Conservation (phyloP, 2,888 invertebrate genomes). For the Amphipyra tragopoginis region DNA sequence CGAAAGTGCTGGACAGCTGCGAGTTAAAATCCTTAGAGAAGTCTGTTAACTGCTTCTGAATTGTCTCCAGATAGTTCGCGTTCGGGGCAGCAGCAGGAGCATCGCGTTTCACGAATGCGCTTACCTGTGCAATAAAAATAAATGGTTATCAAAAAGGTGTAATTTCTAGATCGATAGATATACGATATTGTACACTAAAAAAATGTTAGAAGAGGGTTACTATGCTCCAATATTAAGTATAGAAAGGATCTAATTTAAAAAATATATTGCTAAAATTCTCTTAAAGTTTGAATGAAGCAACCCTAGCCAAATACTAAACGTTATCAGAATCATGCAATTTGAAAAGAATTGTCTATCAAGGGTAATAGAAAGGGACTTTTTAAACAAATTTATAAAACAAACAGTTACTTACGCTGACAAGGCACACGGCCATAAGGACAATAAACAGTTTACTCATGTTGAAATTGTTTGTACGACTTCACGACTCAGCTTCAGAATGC, state of each 20-base stretch:
- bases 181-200: too few species aligned
- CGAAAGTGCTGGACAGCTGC: background rate
- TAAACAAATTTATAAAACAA: background rate
- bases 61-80: background rate
- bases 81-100: conserved; percentile 52
- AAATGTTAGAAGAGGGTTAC: too few species aligned
- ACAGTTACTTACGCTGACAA: conserved; percentile 74
- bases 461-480: conserved; percentile 55
- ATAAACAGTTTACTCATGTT: conserved; percentile 79
- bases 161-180: too few species aligned
- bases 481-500: conserved; percentile 53
- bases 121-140: conserved; percentile 36
- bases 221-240: too few species aligned
- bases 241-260: too few species aligned
- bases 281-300: too few species aligned
- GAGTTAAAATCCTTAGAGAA: background rate
- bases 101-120: conserved; percentile 81
- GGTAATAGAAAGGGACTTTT: too few species aligned
- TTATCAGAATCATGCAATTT: too few species aligned
- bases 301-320: too few species aligned
- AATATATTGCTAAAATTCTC: too few species aligned
- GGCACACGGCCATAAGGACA: conserved; percentile 77
- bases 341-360: too few species aligned
- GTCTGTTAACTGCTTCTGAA: background rate
- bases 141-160: background rate